phyloP scores from a whole-genome alignment of 2,113 vertebrate species.

The Eleginops maclovinus region DNA sequence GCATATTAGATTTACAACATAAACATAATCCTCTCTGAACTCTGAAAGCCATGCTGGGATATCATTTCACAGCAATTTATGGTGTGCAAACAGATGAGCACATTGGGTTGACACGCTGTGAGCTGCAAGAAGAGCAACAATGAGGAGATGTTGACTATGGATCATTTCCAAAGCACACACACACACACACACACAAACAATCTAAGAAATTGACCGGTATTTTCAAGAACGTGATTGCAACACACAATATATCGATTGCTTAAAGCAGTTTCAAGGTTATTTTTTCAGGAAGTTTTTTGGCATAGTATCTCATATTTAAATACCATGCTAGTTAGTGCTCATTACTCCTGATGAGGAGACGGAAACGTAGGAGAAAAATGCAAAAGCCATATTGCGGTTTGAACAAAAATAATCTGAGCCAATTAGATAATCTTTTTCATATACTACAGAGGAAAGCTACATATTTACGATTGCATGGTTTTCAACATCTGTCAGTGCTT shows the following conservation, averaged over 20 bases:
- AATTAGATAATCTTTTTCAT: constrained; percentile 6
- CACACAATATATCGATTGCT: constrained; percentile 54
- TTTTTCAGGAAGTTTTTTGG: constrained; percentile 45
- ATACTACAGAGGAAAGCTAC: not conserved
- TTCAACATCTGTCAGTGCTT: constrained; percentile 37
- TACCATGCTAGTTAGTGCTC: constrained; percentile 18
- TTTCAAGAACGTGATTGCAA: constrained; percentile 64
- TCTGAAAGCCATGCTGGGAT: constrained; percentile 39
- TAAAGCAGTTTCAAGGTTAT: constrained; percentile 28
- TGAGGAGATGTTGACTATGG: constrained; percentile 70
- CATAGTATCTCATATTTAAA: constrained; percentile 23
- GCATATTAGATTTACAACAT: constrained; percentile 33
- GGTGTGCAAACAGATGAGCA: constrained; percentile 67
- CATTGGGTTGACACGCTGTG: constrained; percentile 40
- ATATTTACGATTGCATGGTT: constrained; percentile 17
- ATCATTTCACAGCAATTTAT: constrained; percentile 53
- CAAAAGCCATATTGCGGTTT: not conserved
- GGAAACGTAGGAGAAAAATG: constrained; percentile 72
- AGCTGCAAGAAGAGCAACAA: constrained; percentile 52
- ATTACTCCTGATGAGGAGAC: constrained; percentile 70
- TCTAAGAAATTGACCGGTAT: constrained; percentile 43
- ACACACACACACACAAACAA: constrained; percentile 36
- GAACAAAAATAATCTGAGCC: constrained; percentile 1
- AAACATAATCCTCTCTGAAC: constrained; percentile 35
- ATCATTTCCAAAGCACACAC: constrained; percentile 65